Conservation (phyloP, 37 sponge, comb jelly and placozoan genomes). For the Chondrosia reniformis region DNA sequence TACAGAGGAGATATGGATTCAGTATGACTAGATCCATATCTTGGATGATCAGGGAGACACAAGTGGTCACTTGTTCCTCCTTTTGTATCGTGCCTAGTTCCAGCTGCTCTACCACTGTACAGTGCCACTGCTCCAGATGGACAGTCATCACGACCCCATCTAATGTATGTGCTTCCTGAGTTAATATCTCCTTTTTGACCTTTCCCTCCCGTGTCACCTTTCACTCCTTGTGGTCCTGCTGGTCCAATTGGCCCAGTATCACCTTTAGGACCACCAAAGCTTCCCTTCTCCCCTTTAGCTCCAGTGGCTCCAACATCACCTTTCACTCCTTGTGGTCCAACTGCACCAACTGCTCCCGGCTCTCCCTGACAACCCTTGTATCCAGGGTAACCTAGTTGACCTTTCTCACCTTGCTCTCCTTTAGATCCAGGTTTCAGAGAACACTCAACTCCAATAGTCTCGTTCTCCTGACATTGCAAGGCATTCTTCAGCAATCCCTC, state of each 20-base stretch:
- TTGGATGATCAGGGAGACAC: conserved; percentile 39
- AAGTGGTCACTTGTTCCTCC: conserved; percentile 47
- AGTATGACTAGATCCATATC: conserved; percentile 7
- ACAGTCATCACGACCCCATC: conserved; percentile 15
- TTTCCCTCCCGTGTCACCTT: neutral
- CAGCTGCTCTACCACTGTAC: conserved; percentile 2
- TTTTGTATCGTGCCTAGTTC: neutral
- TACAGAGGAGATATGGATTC: neutral
- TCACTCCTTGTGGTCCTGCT: neutral
- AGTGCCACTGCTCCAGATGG: neutral
- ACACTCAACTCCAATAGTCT: no score
- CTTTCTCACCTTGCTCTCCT: neutral
- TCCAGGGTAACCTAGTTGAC: neutral
- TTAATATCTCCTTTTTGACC: neutral
- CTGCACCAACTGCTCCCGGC: conserved; percentile 3
- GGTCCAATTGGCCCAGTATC: neutral
- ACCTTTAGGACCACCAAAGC: neutral
- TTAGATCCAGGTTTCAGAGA: no score
- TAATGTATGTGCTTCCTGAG: neutral
- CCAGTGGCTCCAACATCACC: no score
- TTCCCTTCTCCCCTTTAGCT: neutral
- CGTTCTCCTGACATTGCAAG: no score
- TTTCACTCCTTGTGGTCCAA: no score
- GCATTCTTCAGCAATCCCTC: no score
- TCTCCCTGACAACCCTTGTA: neutral